phyloP scores from a whole-genome alignment of 1,140 invertebrate species.

The Aporrectodea caliginosa region DNA sequence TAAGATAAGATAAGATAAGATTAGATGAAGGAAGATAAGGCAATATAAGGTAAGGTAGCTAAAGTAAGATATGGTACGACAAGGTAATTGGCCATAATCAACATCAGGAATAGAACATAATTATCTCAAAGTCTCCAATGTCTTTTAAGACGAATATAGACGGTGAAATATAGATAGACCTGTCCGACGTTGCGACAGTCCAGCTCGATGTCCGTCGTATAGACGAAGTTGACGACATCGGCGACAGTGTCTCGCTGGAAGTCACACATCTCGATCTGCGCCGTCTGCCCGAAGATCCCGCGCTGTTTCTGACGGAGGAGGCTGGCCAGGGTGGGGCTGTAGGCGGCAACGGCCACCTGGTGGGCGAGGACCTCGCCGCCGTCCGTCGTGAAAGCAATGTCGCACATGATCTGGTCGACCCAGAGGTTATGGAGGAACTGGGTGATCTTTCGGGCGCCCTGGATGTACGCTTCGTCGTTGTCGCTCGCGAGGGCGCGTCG shows the following conservation, averaged over 20 bases:
- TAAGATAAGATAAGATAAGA: too few relatives aligned
- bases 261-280: conserved; percentile 32
- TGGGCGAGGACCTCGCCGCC: conserved; percentile 33
- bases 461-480: neutral
- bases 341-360: conserved; percentile 31
- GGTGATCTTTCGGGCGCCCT: conserved; percentile 16
- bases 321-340: conserved; percentile 25
- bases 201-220: conserved; percentile 33
- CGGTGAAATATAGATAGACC: too few relatives aligned
- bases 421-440: conserved; percentile 27
- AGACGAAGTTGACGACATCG: conserved; percentile 32
- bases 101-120: too few relatives aligned
- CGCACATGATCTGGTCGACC: conserved; percentile 32
- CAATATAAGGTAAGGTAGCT: too few relatives aligned
- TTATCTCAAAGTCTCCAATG: too few relatives aligned
- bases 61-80: too few relatives aligned
- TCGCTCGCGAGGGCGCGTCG: neutral
- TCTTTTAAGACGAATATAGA: too few relatives aligned
- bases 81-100: too few relatives aligned
- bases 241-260: conserved; percentile 27
- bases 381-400: conserved; percentile 26
- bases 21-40: too few relatives aligned
- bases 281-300: conserved; percentile 2
- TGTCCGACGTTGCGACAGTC: conserved; percentile 28
- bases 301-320: conserved; percentile 24